A percentile compares a stretch with the other conserved stretches of the same genome.
Conservation (phyloP, 92 coral and sea anemone species). For the Paramuricea clavata region DNA sequence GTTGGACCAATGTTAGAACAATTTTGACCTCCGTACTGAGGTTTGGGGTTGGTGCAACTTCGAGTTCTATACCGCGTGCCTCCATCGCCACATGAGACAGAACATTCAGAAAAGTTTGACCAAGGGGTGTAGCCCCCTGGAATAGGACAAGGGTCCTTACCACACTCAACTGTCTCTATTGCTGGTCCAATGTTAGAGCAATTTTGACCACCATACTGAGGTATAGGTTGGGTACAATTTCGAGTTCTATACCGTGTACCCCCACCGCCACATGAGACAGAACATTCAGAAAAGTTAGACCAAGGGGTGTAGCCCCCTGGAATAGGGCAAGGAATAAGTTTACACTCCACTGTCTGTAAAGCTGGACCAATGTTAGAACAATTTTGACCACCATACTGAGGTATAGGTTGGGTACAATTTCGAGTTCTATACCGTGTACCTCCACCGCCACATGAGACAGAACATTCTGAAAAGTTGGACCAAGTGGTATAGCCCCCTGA, state of each 20-base stretch:
- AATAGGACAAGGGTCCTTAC: slow-evolving; percentile 73
- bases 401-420: slow-evolving; percentile 77
- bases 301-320: slow-evolving; percentile 80
- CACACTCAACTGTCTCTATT: slow-evolving; percentile 56
- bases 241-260: slow-evolving; percentile 70
- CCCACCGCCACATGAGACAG: slow-evolving; percentile 74
- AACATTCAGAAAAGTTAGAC: slow-evolving; percentile 79
- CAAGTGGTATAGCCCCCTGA: slow-evolving; percentile 80
- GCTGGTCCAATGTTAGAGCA: slow-evolving; percentile 76
- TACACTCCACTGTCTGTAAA: slow-evolving; percentile 61
- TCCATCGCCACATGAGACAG: slow-evolving; percentile 74
- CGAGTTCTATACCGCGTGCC: slow-evolving; percentile 70
- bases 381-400: slow-evolving; percentile 70
- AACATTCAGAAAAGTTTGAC: slow-evolving; percentile 79
- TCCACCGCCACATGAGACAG: slow-evolving; percentile 79
- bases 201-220: slow-evolving; percentile 79
- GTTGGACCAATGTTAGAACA: slow-evolving; percentile 76
- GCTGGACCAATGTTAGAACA: slow-evolving; percentile 76
- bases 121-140: slow-evolving; percentile 80
- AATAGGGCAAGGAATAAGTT: slow-evolving; percentile 78
- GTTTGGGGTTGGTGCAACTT: slow-evolving; percentile 83
- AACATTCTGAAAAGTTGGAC: slow-evolving; percentile 83
- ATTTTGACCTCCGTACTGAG: slow-evolving; percentile 78
- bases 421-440: slow-evolving; percentile 64
- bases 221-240: slow-evolving; percentile 83